These are phyloP conservation scores for Gymnorhina tibicen DNA, from an alignment of 2,113 vertebrate genomes.

Conservation along the genomic window DNA sequence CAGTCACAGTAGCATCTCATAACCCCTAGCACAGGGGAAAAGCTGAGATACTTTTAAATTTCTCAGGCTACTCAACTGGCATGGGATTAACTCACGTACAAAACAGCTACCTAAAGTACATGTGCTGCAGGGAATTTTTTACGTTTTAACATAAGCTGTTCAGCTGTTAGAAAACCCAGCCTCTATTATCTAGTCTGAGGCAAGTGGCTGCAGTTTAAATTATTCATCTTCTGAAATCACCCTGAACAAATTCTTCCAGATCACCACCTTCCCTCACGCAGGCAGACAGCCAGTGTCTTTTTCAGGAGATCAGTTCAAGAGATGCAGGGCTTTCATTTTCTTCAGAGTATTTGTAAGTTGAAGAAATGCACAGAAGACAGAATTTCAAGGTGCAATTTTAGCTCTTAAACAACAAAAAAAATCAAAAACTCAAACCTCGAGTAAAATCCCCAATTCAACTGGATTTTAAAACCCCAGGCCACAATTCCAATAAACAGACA, in stretches of 20 bases:
- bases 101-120: background rate
- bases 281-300: background rate
- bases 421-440: background rate
- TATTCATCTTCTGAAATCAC: constrained; percentile 16
- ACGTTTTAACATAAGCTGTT: background rate
- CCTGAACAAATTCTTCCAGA: constrained; percentile 18
- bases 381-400: background rate
- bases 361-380: background rate
- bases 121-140: background rate
- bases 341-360: background rate
- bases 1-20: background rate
- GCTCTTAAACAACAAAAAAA: background rate
- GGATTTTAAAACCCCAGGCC: background rate
- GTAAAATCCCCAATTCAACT: background rate
- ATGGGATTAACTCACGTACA: background rate
- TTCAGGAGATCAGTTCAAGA: background rate
- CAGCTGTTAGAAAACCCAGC: background rate
- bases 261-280: background rate
- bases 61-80: background rate
- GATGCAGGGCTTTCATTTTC: background rate
- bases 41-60: background rate
- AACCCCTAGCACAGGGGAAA: background rate
- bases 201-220: background rate
- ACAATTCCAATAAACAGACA: background rate
- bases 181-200: constrained; percentile 1